Percentiles rank a stretch among this genome's conserved stretches.
phyloP scores from a whole-genome alignment of 2,113 vertebrate species.

The Pseudopodoces humilis region DNA sequence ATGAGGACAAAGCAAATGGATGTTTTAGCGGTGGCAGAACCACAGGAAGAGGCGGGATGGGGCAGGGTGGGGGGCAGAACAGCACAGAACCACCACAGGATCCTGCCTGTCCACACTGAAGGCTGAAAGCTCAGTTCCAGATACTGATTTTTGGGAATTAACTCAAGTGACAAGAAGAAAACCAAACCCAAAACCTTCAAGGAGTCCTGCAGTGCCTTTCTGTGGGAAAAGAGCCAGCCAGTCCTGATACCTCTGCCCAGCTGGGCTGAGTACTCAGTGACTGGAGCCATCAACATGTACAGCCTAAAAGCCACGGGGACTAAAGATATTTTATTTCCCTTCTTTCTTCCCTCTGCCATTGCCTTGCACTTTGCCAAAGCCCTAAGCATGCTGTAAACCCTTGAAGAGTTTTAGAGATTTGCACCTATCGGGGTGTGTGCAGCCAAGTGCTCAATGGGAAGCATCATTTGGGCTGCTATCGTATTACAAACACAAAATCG shows the following conservation, averaged over 20 bases:
- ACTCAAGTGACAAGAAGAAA: not conserved
- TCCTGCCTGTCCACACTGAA: not conserved
- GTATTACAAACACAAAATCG: not conserved
- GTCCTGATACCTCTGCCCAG: not conserved
- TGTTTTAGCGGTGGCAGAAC: fast-evolving
- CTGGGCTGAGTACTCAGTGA: not conserved
- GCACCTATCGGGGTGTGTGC: fast-evolving
- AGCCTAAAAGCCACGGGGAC: not conserved
- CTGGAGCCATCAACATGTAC: not conserved
- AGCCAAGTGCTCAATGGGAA: not conserved
- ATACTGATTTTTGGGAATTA: not conserved
- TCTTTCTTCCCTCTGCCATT: not conserved
- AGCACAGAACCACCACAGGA: not conserved
- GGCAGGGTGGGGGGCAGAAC: not conserved
- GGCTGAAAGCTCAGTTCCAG: not conserved
- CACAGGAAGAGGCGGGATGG: not conserved
- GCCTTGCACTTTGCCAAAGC: not conserved
- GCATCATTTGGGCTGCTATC: not conserved
- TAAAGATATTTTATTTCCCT: not conserved
- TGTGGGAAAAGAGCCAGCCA: not conserved
- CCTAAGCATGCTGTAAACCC: fast-evolving
- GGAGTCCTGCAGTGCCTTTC: not conserved
- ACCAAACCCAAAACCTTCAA: not conserved
- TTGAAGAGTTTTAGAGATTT: not conserved
- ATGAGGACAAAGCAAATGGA: not conserved